Evolutionary conservation across 2,113 vertebrate genomes (phyloP), one percentile per base, ranked within the genome.

Genomic region (Porphyrio hochstetteri): DNA sequence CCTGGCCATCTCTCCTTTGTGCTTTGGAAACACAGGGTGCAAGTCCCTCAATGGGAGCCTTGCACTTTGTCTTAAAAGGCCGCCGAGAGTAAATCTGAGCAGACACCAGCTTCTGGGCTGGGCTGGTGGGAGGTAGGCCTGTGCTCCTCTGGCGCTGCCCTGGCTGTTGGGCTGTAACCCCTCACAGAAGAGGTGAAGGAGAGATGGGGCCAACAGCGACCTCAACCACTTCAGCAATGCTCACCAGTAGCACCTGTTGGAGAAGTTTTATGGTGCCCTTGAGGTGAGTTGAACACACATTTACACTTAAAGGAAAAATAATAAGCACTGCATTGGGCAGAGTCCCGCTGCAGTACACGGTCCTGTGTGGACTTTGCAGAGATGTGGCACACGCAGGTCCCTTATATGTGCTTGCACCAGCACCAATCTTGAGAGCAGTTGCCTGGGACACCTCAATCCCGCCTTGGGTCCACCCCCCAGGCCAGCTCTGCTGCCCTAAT

Each of bases 301-400:
- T 72, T 40, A 21, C 2, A 2, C 50, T 75, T 80, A 50, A 57
- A 53, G 71, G 42, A 24, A 57, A 57, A 2, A 2, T 35, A n/a
- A 71, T 55, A n/a, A 71, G 10, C 52, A 42, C 15, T 44, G 31
- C n/a, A 5, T 16, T 61, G 31, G 20, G 10, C 5, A 2, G 63
- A 21, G 38, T 92, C 31, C 19, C 16, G 21, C 48, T 29, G 6
- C 36, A 84, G 6, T 21, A 69, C 3, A 4, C 0, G 0, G 35
- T 36, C 84, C 25, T 36, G 23, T 6, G 1, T 11, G 35, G 31
- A 64, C 48, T 52, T 44, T 81, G 68, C 48, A 77, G 63, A 60
- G 35, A 28, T 28, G 18, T 1, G 1, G 25, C 50, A n/a, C 33
- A 10, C 55, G 59, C 35, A 44, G 68, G 27, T 72, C 76, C 65